These are phyloP conservation scores for Anas platyrhynchos DNA, from an alignment of 2,113 vertebrate species.

Conservation along the genomic window DNA sequence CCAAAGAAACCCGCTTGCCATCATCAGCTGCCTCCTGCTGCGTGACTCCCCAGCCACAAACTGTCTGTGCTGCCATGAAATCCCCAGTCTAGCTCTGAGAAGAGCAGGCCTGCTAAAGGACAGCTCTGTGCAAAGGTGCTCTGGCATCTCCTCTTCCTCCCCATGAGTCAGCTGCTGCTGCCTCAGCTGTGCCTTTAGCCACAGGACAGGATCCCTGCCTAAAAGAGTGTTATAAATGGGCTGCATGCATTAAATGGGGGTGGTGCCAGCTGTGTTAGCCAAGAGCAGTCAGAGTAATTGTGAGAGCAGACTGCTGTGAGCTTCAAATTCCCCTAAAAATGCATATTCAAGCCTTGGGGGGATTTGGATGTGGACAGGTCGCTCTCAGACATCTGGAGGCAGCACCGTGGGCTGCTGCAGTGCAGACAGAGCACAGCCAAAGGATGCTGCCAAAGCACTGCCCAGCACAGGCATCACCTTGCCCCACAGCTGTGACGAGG, in stretches of 20 bases:
- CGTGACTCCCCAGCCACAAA: not conserved
- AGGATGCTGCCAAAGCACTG: not conserved
- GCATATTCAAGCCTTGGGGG: not conserved
- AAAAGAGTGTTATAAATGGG: not conserved
- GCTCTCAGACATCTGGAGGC: not conserved
- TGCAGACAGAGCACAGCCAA: not conserved
- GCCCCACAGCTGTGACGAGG: fast-evolving
- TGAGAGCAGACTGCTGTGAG: not conserved
- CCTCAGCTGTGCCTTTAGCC: fast-evolving
- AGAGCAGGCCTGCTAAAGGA: not conserved
- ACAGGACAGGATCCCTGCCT: not conserved
- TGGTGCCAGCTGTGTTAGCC: not conserved
- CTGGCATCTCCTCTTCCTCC: not conserved
- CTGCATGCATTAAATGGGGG: not conserved
- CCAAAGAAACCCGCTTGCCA: not conserved
- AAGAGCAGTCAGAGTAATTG: fast-evolving
- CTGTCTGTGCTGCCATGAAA: not conserved
- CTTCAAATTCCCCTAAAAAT: not conserved
- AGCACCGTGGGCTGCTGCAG: fast-evolving
- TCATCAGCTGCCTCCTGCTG: not conserved
- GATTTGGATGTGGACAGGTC: not conserved
- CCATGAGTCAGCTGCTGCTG: not conserved
- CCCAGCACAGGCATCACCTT: not conserved
- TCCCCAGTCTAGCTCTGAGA: not conserved
- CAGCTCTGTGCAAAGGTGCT: not conserved